Evolutionary conservation across 1,140 invertebrate species (phyloP).

Genomic region (Drosophila willistoni): DNA sequence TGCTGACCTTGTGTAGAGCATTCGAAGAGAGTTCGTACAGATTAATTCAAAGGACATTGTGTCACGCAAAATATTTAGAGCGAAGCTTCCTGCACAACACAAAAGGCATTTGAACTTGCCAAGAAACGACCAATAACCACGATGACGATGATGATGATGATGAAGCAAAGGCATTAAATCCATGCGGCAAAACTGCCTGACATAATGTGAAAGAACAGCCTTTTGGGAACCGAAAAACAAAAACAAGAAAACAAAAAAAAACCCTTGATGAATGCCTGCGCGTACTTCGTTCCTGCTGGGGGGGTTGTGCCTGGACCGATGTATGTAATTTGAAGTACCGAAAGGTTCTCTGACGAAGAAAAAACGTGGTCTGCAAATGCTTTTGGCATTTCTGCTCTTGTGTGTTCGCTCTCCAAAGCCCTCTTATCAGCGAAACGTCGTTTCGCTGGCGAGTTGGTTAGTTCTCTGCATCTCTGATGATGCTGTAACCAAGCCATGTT

Average conservation of each 20-base stretch:
- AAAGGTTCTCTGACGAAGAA: slow-evolving; percentile 43
- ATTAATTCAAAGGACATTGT: slow-evolving; percentile 62
- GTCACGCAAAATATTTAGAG: slow-evolving; percentile 41
- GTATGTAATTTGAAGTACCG: slow-evolving; percentile 70
- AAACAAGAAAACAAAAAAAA: neutral
- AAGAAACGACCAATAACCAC: slow-evolving; percentile 21
- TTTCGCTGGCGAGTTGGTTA: slow-evolving; percentile 24
- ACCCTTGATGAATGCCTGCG: slow-evolving; percentile 67
- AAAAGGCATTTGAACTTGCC: slow-evolving; percentile 41
- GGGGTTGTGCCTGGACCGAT: slow-evolving; percentile 41
- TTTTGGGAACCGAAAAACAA: slow-evolving; percentile 21
- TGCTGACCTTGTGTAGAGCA: slow-evolving; percentile 58
- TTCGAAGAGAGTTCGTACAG: slow-evolving; percentile 8
- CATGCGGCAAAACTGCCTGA: slow-evolving; percentile 33
- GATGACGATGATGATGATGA: slow-evolving; percentile 21
- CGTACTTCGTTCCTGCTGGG: slow-evolving; percentile 38
- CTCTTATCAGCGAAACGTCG: slow-evolving; percentile 54
- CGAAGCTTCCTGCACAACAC: slow-evolving; percentile 23
- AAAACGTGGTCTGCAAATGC: slow-evolving; percentile 36
- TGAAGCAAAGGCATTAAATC: slow-evolving; percentile 22
- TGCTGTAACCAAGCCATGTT: slow-evolving; percentile 65
- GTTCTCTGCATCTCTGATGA: slow-evolving; percentile 36
- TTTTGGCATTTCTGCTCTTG: neutral
- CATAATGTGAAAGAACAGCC: slow-evolving; percentile 40
- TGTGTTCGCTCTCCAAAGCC: slow-evolving; percentile 27